These are phyloP conservation scores for Lampris incognitus DNA, from an alignment of 2,113 vertebrate species.

Conservation along the genomic window DNA sequence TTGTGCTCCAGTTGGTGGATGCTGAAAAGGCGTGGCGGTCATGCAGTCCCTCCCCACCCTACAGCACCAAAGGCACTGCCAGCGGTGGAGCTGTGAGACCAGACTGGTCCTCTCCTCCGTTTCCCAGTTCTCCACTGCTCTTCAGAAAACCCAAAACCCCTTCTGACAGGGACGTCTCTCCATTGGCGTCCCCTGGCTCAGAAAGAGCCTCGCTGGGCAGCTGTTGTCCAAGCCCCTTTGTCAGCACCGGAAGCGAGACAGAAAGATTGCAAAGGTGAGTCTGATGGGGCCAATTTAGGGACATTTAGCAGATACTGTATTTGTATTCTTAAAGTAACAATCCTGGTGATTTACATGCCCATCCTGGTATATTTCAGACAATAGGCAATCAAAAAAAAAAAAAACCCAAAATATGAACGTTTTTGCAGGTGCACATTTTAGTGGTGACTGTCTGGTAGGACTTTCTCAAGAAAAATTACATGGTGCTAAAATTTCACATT, in stretches of 20 bases:
- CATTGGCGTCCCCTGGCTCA: conserved; percentile 57
- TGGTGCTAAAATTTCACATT: no score
- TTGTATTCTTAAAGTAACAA: no score
- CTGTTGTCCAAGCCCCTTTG: conserved; percentile 49
- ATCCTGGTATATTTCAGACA: no score
- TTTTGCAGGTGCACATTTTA: no score
- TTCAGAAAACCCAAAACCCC: conserved; percentile 61
- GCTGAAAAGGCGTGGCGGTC: conserved; percentile 80
- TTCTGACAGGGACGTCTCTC: conserved; percentile 57
- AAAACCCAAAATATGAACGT: no score
- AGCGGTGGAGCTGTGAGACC: conserved; percentile 63
- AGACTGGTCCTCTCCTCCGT: conserved; percentile 76
- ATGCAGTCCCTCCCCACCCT: conserved; percentile 58
- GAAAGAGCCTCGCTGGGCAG: conserved; percentile 29
- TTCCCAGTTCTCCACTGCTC: conserved; percentile 79
- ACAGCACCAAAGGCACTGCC: conserved; percentile 44
- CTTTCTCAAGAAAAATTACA: no score
- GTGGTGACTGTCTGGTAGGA: no score
- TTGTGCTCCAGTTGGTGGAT: conserved; percentile 74
- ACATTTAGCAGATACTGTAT: neutral
- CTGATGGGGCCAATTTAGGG: neutral
- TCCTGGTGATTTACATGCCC: no score
- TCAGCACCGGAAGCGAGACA: conserved; percentile 70
- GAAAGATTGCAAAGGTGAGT: conserved; percentile 80
- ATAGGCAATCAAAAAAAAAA: no score